Evolutionary conservation across 2,797 vertebrate genomes (phyloP).

Genomic region (Sphaeramia orbicularis): DNA sequence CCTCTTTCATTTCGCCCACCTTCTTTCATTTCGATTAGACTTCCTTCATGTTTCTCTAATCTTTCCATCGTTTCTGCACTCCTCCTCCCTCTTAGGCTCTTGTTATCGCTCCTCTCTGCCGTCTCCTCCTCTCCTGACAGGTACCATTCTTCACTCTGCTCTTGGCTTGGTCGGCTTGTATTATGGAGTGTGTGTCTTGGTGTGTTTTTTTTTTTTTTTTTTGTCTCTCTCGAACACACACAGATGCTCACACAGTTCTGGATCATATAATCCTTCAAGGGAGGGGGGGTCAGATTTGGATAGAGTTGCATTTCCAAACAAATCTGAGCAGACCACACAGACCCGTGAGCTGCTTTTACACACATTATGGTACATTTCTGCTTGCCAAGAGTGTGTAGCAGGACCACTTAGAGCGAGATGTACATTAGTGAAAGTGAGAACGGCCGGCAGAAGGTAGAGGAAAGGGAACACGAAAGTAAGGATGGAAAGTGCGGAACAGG

Average conservation of each 20-base stretch:
- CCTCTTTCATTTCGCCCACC: conserved; percentile 38
- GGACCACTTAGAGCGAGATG: conserved; percentile 45
- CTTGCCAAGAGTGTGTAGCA: neutral
- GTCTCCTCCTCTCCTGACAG: conserved; percentile 70
- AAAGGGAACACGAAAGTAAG: conserved; percentile 5
- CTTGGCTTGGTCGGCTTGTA: conserved; percentile 35
- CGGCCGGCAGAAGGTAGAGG: conserved; percentile 33
- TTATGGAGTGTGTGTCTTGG: conserved; percentile 11
- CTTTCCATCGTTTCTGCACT: conserved; percentile 50
- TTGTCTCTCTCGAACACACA: neutral
- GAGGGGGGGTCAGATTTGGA: conserved; percentile 55
- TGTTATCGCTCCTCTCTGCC: conserved; percentile 62
- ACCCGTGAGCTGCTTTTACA: conserved; percentile 11
- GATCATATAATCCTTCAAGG: conserved; percentile 59
- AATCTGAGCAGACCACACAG: conserved; percentile 37
- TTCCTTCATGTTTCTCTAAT: conserved; percentile 71
- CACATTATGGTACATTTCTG: neutral
- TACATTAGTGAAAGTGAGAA: conserved; percentile 49
- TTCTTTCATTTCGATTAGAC: conserved; percentile 62
- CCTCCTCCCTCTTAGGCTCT: conserved; percentile 46
- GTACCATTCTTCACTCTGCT: conserved; percentile 74
- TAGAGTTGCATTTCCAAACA: conserved; percentile 51
- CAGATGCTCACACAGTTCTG: conserved; percentile 16
- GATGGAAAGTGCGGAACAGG: conserved; percentile 22
- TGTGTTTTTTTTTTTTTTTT: conserved; percentile 10